Conservation (phyloP, 30 jellyfish, hydroid and myxozoan genomes). For the Mastigias papua region DNA sequence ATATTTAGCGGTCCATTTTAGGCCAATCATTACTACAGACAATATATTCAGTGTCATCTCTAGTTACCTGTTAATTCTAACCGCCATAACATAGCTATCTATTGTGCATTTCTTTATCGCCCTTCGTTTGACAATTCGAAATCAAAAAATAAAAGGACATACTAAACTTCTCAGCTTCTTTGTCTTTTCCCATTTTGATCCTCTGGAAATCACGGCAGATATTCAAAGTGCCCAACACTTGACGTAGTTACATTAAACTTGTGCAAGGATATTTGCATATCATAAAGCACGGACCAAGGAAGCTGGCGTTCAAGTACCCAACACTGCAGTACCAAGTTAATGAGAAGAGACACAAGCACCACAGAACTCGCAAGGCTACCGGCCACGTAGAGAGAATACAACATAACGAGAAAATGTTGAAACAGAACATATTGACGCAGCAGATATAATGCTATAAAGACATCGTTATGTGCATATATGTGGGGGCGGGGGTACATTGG, state of each 20-base stretch:
- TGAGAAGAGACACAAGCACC: too few species aligned
- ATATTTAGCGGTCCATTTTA: not conserved
- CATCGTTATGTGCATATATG: too few species aligned
- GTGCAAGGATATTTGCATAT: conserved; percentile 4
- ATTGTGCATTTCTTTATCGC: not conserved
- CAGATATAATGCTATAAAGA: too few species aligned
- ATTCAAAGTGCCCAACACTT: conserved; percentile 36
- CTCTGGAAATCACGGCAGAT: conserved; percentile 53
- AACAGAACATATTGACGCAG: too few species aligned
- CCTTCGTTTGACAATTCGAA: not conserved
- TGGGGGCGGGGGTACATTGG: too few species aligned
- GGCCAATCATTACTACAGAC: not conserved
- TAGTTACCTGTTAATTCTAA: not conserved
- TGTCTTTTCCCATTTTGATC: conserved; percentile 57
- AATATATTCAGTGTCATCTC: not conserved
- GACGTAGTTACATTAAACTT: conserved; percentile 35
- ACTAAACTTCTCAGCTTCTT: conserved; percentile 70
- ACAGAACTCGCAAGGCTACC: too few species aligned
- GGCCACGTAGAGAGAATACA: too few species aligned
- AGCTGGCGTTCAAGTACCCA: not conserved
- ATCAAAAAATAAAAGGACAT: not conserved
- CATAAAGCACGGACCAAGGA: conserved; percentile 40
- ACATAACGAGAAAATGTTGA: too few species aligned
- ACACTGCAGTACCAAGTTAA: too few species aligned
- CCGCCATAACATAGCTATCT: not conserved